These are phyloP conservation scores for Oscheius sp. DNA, from an alignment of 1,140 invertebrate species.

Conservation along the genomic window DNA sequence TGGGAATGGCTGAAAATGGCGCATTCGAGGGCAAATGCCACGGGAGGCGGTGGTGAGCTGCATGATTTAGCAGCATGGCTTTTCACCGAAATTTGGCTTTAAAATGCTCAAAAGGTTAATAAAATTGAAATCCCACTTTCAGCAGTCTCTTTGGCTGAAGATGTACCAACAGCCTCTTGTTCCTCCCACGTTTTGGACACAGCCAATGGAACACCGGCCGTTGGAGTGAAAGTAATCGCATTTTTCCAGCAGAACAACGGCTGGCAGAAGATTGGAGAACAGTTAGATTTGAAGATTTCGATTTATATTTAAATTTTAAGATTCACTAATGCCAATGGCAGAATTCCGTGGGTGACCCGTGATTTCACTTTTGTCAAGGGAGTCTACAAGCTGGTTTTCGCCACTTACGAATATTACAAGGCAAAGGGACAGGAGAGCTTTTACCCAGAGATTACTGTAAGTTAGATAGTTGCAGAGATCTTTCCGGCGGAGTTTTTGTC, in stretches of 20 bases:
- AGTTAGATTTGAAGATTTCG: neutral
- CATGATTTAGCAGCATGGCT: no score
- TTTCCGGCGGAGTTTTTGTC: no score
- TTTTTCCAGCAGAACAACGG: conserved; percentile 36
- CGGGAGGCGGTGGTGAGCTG: no score
- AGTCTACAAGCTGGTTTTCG: conserved; percentile 74
- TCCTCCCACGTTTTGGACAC: conserved; percentile 61
- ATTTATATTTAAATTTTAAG: conserved; percentile 60
- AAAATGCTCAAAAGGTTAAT: no score
- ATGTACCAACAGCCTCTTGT: conserved; percentile 44
- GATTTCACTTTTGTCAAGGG: conserved; percentile 68
- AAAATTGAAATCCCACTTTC: no score
- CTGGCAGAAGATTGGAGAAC: conserved; percentile 5
- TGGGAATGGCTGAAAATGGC: no score
- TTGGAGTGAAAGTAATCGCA: conserved; percentile 48
- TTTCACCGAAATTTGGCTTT: no score
- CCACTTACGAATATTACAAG: conserved; percentile 73
- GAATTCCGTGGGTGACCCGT: conserved; percentile 69
- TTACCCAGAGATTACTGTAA: no score
- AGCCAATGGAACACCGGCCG: conserved; percentile 57
- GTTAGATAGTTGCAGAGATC: no score
- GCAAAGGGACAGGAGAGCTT: conserved; percentile 67
- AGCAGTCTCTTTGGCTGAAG: neutral
- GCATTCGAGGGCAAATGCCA: no score
- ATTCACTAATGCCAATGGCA: conserved; percentile 70